Evolutionary conservation across 2,888 invertebrate genomes (phyloP).

Genomic region (Lucinisca nassula): DNA sequence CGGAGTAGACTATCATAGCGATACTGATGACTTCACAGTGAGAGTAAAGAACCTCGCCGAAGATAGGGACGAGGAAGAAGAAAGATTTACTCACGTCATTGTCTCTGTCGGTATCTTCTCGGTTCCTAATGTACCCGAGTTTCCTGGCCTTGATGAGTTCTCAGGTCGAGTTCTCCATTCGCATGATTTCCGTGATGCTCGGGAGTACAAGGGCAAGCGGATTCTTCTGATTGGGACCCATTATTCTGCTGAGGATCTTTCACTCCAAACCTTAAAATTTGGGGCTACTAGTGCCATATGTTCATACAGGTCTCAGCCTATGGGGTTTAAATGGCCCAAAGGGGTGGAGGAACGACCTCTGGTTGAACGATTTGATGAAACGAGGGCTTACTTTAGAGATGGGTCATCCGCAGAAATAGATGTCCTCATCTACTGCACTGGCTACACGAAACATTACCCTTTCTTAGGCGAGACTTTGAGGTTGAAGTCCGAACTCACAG

Average conservation of each 20-base stretch:
- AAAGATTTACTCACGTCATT: slow-evolving; percentile 40
- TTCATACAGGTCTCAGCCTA: background rate
- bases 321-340: background rate
- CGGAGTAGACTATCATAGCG: slow-evolving; percentile 29
- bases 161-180: slow-evolving; percentile 39
- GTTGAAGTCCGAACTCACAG: background rate
- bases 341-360: background rate
- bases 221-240: background rate
- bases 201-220: slow-evolving; percentile 18
- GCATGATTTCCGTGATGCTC: slow-evolving; percentile 48
- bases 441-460: background rate
- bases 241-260: background rate
- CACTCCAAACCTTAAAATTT: background rate
- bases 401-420: background rate
- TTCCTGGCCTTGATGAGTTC: slow-evolving; percentile 39
- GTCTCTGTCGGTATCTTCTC: slow-evolving; percentile 33
- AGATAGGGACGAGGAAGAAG: background rate
- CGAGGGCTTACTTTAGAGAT: background rate
- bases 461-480: background rate
- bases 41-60: background rate
- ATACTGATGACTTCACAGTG: slow-evolving; percentile 36
- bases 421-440: background rate
- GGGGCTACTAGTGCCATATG: background rate
- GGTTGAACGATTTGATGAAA: background rate
- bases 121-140: slow-evolving; percentile 25